Evolutionary conservation across 2,113 vertebrate species (phyloP).

Genomic region (Vulpes vulpes): DNA sequence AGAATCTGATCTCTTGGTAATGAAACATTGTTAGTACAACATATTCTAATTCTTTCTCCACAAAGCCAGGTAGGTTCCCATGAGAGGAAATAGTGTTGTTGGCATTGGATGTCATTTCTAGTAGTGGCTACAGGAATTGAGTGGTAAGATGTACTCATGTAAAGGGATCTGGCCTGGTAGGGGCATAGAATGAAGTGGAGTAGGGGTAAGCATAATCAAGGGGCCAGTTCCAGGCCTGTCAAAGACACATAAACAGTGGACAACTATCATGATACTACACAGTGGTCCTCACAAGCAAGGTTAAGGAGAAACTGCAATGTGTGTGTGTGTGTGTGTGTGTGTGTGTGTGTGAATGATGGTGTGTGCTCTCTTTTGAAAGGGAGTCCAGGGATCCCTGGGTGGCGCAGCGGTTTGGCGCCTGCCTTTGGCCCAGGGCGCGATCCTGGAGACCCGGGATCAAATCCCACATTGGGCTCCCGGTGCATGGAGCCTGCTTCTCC

Average conservation of each 20-base stretch:
- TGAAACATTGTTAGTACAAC: constrained; percentile 77
- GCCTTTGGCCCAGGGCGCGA: no score
- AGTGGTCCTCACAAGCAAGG: neutral
- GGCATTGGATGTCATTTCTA: constrained; percentile 72
- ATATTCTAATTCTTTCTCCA: constrained; percentile 83
- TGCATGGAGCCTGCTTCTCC: no score
- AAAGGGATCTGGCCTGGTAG: neutral
- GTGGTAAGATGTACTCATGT: neutral
- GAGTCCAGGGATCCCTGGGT: no score
- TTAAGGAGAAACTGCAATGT: neutral
- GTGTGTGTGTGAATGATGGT: neutral
- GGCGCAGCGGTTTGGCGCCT: no score
- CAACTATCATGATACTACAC: no score
- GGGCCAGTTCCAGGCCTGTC: neutral
- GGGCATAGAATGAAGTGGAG: fast-evolving
- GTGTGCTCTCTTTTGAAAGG: neutral
- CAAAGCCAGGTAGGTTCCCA: constrained; percentile 80
- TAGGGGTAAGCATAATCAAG: fast-evolving
- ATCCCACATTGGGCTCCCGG: no score
- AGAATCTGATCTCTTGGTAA: constrained; percentile 81
- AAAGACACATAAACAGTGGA: neutral
- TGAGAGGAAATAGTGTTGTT: constrained; percentile 80
- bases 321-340: neutral
- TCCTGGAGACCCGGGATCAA: no score
- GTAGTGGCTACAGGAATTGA: neutral